phyloP scores from a whole-genome alignment of 2,888 invertebrate species.

The Gymnocheta viridis region DNA sequence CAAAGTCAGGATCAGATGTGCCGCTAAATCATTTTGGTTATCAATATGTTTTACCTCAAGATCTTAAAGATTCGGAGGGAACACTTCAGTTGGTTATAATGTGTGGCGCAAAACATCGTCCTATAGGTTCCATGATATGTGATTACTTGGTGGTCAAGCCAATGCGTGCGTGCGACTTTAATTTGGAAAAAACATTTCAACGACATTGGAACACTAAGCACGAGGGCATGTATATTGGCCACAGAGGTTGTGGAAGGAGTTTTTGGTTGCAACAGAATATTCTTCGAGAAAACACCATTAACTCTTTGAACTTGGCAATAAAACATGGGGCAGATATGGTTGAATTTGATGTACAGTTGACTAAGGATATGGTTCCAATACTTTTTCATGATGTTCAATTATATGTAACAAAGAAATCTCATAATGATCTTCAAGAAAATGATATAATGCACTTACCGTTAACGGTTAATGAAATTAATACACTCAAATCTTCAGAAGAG shows the following conservation, averaged over 20 bases:
- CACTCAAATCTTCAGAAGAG: constrained; percentile 83
- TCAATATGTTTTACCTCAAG: constrained; percentile 91
- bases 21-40: constrained; percentile 86
- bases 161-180: constrained; percentile 82
- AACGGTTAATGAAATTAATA: constrained; percentile 95
- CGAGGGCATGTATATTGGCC: constrained; percentile 94
- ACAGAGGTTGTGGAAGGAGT: constrained; percentile 94
- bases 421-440: constrained; percentile 85
- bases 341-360: constrained; percentile 98
- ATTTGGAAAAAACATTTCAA: constrained; percentile 89
- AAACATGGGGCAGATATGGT: constrained; percentile 96
- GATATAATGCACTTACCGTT: constrained; percentile 94
- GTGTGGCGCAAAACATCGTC: constrained; percentile 87
- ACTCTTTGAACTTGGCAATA: constrained; percentile 93
- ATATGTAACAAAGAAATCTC: constrained; percentile 72
- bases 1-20: constrained; percentile 26
- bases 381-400: constrained; percentile 94
- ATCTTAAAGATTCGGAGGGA: constrained; percentile 88
- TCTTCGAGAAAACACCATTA: constrained; percentile 92
- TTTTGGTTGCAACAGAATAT: constrained; percentile 86
- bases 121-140: constrained; percentile 87
- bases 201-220: constrained; percentile 91
- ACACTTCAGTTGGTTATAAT: constrained; percentile 89
- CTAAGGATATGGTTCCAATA: constrained; percentile 94
- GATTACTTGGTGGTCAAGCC: constrained; percentile 83